phyloP scores from a whole-genome alignment of 2,888 invertebrate species.

The Drosophila crucigera region DNA sequence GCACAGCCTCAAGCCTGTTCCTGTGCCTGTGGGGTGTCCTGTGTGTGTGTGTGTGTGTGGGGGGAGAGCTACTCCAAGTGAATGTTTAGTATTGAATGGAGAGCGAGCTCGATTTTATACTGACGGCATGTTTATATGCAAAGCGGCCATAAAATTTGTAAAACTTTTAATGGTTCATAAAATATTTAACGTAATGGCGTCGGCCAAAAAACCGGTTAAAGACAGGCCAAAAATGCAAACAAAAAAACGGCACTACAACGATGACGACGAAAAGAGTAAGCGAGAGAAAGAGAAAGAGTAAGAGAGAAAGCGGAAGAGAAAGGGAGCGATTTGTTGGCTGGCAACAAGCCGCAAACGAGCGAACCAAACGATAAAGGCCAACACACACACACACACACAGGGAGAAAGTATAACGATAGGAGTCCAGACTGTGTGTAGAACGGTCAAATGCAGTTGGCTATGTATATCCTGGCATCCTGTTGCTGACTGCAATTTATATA shows the following conservation, averaged over 20 bases:
- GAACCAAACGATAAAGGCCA: slow-evolving; percentile 41
- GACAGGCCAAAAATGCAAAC: slow-evolving; percentile 58
- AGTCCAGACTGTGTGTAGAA: background rate
- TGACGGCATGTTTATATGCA: slow-evolving; percentile 65
- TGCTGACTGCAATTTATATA: slow-evolving; percentile 59
- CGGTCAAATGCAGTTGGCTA: slow-evolving; percentile 20
- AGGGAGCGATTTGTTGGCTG: slow-evolving; percentile 73
- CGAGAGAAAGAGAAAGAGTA: background rate
- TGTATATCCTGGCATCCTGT: slow-evolving; percentile 16
- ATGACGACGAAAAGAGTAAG: slow-evolving; percentile 3
- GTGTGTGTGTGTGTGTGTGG: background rate
- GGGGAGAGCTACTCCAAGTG: slow-evolving; percentile 8
- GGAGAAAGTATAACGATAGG: background rate
- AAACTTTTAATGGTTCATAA: slow-evolving; percentile 82
- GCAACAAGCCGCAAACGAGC: slow-evolving; percentile 76
- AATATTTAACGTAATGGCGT: slow-evolving; percentile 79
- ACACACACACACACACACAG: background rate
- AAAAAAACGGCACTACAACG: slow-evolving; percentile 23
- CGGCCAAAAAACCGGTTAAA: slow-evolving; percentile 72
- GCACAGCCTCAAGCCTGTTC: slow-evolving; percentile 44
- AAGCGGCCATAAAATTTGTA: slow-evolving; percentile 81
- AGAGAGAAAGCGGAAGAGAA: background rate
- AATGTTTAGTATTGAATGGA: slow-evolving; percentile 37
- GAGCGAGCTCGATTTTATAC: slow-evolving; percentile 51
- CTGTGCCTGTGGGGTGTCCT: background rate